Percentiles rank a stretch among this genome's conserved stretches.
These are phyloP conservation scores for Antigone vipio DNA, from an alignment of 2,113 vertebrate genomes.

Conservation along the genomic window DNA sequence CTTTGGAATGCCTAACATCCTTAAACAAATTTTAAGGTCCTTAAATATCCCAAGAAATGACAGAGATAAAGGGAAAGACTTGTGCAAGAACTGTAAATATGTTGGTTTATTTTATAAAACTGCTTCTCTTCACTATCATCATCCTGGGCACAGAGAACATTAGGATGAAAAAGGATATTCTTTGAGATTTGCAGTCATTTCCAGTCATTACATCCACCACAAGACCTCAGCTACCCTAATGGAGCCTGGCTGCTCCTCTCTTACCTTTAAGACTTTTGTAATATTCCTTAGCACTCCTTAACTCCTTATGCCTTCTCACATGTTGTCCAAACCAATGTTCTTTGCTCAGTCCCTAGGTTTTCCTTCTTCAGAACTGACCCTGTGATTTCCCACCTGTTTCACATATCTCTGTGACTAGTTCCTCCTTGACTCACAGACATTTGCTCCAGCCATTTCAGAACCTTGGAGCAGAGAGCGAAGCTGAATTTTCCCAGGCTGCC, in stretches of 20 bases:
- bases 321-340: neutral
- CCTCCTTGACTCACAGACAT: neutral
- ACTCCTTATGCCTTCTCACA: neutral
- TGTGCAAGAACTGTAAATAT: neutral
- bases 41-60: neutral
- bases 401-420: neutral
- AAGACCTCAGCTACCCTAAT: neutral
- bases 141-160: neutral
- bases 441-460: neutral
- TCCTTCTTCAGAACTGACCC: neutral
- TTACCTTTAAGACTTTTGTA: neutral
- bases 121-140: neutral
- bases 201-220: neutral
- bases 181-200: neutral
- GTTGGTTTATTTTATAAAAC: neutral
- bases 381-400: neutral
- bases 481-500: neutral
- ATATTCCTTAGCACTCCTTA: neutral
- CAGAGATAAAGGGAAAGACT: neutral
- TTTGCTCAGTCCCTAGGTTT: neutral
- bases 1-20: neutral
- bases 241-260: neutral
- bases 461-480: neutral
- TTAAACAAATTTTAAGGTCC: neutral
- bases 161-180: neutral